A percentile compares a stretch with the other conserved stretches of the same genome.
phyloP scores from a whole-genome alignment of 2,113 vertebrate genomes.

The Colaptes auratus region DNA sequence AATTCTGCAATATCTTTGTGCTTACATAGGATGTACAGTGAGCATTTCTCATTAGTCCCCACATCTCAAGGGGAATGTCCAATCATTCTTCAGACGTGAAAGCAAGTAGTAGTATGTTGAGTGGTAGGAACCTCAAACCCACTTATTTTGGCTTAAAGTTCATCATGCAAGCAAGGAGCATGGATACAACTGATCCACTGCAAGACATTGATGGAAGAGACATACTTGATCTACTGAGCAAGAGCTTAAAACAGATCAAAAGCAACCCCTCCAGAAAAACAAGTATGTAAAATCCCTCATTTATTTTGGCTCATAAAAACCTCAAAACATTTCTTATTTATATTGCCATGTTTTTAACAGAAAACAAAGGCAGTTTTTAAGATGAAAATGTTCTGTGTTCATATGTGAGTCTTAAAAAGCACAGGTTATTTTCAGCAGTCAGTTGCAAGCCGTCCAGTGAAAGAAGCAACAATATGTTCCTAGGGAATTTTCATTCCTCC shows the following conservation, averaged over 20 bases:
- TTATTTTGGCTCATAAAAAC: background rate
- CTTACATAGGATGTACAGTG: background rate
- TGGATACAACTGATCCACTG: background rate
- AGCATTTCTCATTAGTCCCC: background rate
- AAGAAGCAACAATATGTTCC: slow-evolving; percentile 67
- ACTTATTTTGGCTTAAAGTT: slow-evolving; percentile 21
- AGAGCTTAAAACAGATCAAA: slow-evolving; percentile 43
- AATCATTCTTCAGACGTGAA: background rate
- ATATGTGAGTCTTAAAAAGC: slow-evolving; percentile 55
- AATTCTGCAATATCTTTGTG: background rate
- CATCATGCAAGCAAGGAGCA: background rate
- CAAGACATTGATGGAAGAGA: slow-evolving; percentile 10
- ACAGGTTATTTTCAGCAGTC: slow-evolving; percentile 63
- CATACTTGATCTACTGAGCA: slow-evolving; percentile 20
- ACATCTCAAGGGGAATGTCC: background rate
- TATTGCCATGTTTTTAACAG: slow-evolving; percentile 22
- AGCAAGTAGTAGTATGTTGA: background rate
- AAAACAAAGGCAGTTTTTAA: slow-evolving; percentile 40
- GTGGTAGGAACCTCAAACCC: background rate
- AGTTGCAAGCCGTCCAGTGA: slow-evolving; percentile 56
- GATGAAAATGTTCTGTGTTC: slow-evolving; percentile 54
- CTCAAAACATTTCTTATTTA: slow-evolving; percentile 21
- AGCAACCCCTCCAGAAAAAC: slow-evolving; percentile 25
- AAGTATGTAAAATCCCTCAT: background rate
- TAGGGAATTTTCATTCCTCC: slow-evolving; percentile 62